A percentile compares a stretch with the other conserved stretches of the same genome.
Evolutionary conservation across 2,113 vertebrate species (phyloP).

Genomic region (Heptranchias perlo): DNA sequence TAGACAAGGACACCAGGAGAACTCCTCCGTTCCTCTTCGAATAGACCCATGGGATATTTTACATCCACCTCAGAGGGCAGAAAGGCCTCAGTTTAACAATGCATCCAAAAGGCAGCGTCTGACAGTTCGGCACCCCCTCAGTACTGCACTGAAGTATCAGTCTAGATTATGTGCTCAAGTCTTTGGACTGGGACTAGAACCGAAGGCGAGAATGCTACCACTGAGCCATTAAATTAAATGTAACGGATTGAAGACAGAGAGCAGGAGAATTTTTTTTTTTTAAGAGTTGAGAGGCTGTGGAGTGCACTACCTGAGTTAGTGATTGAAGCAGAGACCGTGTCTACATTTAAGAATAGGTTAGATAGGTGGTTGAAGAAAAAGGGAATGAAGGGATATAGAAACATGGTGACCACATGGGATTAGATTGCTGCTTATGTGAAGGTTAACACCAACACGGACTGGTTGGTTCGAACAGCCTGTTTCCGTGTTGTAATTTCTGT

Average conservation of each 20-base stretch:
- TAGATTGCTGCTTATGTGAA: neutral
- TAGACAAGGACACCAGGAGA: neutral
- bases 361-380: neutral
- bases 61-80: neutral
- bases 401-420: neutral
- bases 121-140: neutral
- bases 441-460: neutral
- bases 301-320: neutral
- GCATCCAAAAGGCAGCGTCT: no score
- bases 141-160: neutral
- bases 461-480: neutral
- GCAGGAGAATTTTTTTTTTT: neutral
- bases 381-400: neutral
- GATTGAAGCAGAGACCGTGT: neutral
- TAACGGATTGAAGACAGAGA: neutral
- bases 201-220: neutral
- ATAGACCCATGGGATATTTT: neutral
- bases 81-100: neutral
- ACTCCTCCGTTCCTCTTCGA: neutral
- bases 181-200: neutral
- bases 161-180: neutral
- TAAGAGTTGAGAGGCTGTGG: neutral
- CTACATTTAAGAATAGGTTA: neutral
- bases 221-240: neutral
- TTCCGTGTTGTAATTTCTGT: neutral